A percentile compares a stretch with the other conserved stretches of the same genome.
Evolutionary conservation across 2,797 vertebrate genomes (phyloP).

Genomic region (Botia almorhae): DNA sequence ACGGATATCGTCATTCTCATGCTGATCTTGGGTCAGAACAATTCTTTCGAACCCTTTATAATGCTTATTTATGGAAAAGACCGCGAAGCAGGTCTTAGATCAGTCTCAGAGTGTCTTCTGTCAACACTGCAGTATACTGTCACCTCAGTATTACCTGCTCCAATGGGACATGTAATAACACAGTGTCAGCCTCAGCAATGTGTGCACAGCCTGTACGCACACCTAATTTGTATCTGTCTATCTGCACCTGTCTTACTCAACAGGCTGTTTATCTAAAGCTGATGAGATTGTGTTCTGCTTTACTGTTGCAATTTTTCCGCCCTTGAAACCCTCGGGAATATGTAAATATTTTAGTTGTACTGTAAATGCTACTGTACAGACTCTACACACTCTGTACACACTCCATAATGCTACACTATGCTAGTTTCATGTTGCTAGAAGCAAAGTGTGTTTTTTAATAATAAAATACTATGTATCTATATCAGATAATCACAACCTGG

Average conservation of each 20-base stretch:
- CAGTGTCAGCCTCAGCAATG: slow-evolving; percentile 14
- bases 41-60: slow-evolving; percentile 24
- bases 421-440: not conserved
- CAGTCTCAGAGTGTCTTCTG: slow-evolving; percentile 23
- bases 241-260: slow-evolving; percentile 30
- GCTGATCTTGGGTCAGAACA: slow-evolving; percentile 61
- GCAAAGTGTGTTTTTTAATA: not conserved
- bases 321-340: not conserved
- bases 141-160: slow-evolving; percentile 1
- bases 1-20: slow-evolving; percentile 49
- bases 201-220: not conserved
- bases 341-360: no score
- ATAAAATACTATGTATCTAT: not conserved
- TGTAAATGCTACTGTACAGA: not conserved
- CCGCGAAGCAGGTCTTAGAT: slow-evolving; percentile 10
- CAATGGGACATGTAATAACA: slow-evolving; percentile 16
- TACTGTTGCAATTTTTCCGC: not conserved
- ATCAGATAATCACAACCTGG: not conserved
- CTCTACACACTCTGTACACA: not conserved
- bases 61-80: not conserved
- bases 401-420: not conserved
- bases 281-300: slow-evolving; percentile 30
- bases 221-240: slow-evolving; percentile 61
- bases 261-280: slow-evolving; percentile 28
- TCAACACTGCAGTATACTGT: not conserved